Percentiles rank a stretch among this genome's conserved stretches.
Evolutionary conservation across 2,113 vertebrate species (phyloP).

Genomic region (Hyperoodon ampullatus): DNA sequence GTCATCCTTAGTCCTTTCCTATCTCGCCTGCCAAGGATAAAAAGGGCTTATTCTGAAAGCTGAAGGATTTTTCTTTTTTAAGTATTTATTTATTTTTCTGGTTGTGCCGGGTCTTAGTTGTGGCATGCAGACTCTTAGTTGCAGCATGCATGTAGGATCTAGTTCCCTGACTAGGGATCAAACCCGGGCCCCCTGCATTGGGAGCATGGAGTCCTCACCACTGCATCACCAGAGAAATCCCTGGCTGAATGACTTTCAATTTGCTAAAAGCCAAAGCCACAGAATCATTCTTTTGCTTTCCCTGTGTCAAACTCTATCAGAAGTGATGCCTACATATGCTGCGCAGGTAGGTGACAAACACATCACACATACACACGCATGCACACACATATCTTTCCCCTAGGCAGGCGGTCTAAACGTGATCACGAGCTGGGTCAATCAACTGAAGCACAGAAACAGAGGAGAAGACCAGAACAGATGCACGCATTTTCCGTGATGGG

Average conservation of each 20-base stretch:
- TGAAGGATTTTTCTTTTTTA: too few relatives aligned
- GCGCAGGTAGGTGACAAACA: background rate
- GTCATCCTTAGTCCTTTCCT: background rate
- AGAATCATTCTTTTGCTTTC: background rate
- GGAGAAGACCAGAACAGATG: background rate
- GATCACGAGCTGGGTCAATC: background rate
- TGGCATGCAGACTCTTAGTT: too few relatives aligned
- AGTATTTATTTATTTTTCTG: too few relatives aligned
- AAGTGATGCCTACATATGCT: background rate
- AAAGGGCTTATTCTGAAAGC: background rate
- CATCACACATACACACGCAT: background rate
- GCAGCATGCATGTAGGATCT: too few relatives aligned
- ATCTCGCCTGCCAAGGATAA: background rate
- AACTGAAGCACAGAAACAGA: background rate
- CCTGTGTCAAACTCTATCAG: accelerated
- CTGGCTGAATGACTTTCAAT: too few relatives aligned
- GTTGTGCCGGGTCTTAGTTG: too few relatives aligned
- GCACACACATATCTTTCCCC: accelerated
- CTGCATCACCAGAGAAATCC: too few relatives aligned
- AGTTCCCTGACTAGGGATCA: too few relatives aligned
- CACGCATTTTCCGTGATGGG: background rate
- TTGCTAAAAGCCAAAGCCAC: background rate
- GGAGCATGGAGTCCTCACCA: too few relatives aligned
- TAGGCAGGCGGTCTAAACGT: accelerated
- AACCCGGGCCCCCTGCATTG: too few relatives aligned